These are phyloP conservation scores for Aricia agestis DNA, from an alignment of 1,140 invertebrate species.

Conservation along the genomic window DNA sequence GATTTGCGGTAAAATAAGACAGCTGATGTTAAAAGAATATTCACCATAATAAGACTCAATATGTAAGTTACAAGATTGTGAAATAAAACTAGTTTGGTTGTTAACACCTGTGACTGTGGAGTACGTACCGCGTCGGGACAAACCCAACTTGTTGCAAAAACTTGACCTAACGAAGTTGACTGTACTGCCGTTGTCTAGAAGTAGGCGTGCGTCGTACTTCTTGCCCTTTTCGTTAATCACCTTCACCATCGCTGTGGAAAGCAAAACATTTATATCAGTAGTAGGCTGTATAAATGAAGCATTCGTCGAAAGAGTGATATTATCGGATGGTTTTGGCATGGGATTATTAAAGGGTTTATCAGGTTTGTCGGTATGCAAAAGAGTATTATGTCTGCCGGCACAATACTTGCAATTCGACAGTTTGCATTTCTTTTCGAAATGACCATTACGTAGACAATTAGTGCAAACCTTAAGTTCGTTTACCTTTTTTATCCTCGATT, in stretches of 20 bases:
- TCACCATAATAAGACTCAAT: conserved; percentile 27
- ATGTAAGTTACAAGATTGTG: conserved; percentile 36
- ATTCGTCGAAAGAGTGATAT: too few species aligned
- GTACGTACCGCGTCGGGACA: conserved; percentile 14
- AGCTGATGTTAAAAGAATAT: conserved; percentile 31
- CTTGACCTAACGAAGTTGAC: conserved; percentile 30
- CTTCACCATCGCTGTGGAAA: conserved; percentile 35
- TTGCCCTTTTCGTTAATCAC: conserved; percentile 23
- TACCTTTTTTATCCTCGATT: conserved; percentile 20
- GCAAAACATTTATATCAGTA: conserved; percentile 28
- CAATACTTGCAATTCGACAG: conserved; percentile 30
- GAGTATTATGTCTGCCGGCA: conserved; percentile 27
- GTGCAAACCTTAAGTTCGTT: too few species aligned
- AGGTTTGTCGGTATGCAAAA: conserved; percentile 26
- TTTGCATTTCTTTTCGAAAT: conserved; percentile 20
- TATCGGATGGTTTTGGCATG: conserved; percentile 4
- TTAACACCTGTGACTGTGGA: conserved; percentile 38
- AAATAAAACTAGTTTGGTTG: conserved; percentile 26
- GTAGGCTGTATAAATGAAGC: conserved; percentile 19
- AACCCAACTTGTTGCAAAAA: conserved; percentile 30
- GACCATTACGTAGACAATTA: not conserved
- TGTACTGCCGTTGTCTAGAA: conserved; percentile 36
- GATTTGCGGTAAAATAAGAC: conserved; percentile 34
- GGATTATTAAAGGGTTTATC: conserved; percentile 1
- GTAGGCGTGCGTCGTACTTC: conserved; percentile 24